Percentiles rank a stretch among this genome's conserved stretches.
Evolutionary conservation across 2,797 vertebrate species (phyloP).

Genomic region (Choloepus didactylus): DNA sequence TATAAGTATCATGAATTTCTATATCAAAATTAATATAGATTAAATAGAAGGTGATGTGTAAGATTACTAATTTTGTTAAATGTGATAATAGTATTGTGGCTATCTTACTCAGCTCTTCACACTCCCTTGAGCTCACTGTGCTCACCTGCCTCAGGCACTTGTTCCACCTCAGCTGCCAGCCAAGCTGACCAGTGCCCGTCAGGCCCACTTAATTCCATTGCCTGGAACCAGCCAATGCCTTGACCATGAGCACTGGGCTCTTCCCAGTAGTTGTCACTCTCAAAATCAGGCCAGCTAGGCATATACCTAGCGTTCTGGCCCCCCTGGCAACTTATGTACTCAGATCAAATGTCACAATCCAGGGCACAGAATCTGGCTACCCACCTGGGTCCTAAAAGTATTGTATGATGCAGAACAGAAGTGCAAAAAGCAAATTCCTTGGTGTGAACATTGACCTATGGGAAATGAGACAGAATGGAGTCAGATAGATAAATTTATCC

Average conservation of each 20-base stretch:
- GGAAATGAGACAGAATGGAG: background rate
- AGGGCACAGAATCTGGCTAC: background rate
- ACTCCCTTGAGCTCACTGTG: background rate
- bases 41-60: no score
- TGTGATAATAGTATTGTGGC: background rate
- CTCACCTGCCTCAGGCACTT: no score
- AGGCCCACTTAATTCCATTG: background rate
- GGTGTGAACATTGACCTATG: background rate
- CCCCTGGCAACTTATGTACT: background rate
- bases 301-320: no score
- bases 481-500: background rate
- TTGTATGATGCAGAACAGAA: background rate
- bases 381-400: background rate
- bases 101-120: background rate
- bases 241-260: background rate
- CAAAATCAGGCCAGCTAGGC: background rate
- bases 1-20: background rate
- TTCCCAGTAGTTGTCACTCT: background rate
- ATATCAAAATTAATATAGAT: no score
- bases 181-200: background rate
- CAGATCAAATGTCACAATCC: background rate
- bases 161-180: background rate
- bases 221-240: no score
- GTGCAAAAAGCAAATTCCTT: background rate
- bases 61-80: no score